Evolutionary conservation across 2,888 invertebrate genomes (phyloP).

Genomic region (Spodoptera littoralis): DNA sequence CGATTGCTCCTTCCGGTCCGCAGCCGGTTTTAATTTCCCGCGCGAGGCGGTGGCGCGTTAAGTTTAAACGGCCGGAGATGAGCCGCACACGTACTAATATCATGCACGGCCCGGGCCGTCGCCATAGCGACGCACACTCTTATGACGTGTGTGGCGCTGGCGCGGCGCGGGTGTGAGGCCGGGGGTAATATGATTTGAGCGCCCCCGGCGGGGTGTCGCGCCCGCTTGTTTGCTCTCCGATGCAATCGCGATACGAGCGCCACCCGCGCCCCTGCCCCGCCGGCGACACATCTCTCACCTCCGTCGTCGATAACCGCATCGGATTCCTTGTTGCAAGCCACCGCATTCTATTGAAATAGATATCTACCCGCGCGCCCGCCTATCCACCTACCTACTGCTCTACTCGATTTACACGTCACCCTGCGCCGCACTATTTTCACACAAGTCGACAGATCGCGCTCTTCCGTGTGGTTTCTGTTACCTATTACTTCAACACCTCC

Average conservation of each 20-base stretch:
- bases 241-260: constrained; percentile 87
- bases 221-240: constrained; percentile 89
- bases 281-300: constrained; percentile 85
- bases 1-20: constrained; percentile 84
- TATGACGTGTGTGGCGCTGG: constrained; percentile 90
- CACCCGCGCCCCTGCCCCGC: constrained; percentile 64
- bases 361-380: constrained; percentile 71
- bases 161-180: constrained; percentile 79
- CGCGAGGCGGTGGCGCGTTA: constrained; percentile 80
- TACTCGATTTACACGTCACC: constrained; percentile 76
- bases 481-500: constrained; percentile 55
- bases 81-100: constrained; percentile 87
- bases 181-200: constrained; percentile 89
- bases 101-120: constrained; percentile 90
- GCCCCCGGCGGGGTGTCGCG: constrained; percentile 81
- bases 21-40: constrained; percentile 87
- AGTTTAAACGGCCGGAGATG: constrained; percentile 88
- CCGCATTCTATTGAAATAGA: constrained; percentile 87
- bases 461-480: constrained; percentile 61
- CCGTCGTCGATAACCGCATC: constrained; percentile 87
- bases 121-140: constrained; percentile 91
- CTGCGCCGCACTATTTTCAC: constrained; percentile 71
- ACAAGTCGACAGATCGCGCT: constrained; percentile 65
- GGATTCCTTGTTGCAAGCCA: constrained; percentile 87
- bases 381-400: constrained; percentile 78